These are phyloP conservation scores for Carlito syrichta DNA, from an alignment of 2,113 vertebrate genomes.

Conservation along the genomic window DNA sequence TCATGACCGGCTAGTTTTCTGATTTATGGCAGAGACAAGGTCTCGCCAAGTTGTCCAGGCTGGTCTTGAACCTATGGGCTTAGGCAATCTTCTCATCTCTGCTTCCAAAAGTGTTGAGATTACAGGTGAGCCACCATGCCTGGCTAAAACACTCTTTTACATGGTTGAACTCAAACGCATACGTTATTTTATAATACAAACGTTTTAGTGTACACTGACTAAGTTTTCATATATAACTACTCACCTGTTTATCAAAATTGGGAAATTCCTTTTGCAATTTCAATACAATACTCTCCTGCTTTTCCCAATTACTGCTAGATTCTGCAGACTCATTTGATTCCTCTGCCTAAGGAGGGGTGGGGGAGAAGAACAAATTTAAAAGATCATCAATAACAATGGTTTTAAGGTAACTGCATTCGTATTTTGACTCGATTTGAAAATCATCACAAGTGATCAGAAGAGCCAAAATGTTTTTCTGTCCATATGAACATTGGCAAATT, in stretches of 20 bases:
- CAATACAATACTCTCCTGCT: conserved; percentile 88
- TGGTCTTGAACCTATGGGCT: too few species aligned
- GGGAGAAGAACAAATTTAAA: not conserved
- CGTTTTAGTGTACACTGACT: not conserved
- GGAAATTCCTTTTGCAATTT: conserved; percentile 92
- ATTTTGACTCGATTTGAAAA: not conserved
- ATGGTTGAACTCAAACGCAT: not conserved
- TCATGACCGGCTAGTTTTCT: too few species aligned
- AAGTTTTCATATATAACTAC: not conserved
- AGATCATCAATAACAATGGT: not conserved
- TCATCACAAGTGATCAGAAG: not conserved
- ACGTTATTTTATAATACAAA: not conserved
- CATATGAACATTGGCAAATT: not conserved
- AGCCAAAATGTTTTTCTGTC: not conserved
- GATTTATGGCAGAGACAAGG: too few species aligned
- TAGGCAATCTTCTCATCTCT: too few species aligned
- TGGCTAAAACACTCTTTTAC: too few species aligned
- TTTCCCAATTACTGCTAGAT: conserved; percentile 84
- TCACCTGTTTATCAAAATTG: conserved; percentile 91
- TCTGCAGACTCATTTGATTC: conserved; percentile 78
- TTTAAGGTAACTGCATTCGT: not conserved
- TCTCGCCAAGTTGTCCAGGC: too few species aligned
- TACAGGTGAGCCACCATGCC: too few species aligned
- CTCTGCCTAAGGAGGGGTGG: conserved; percentile 68
- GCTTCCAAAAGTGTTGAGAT: too few species aligned